A percentile compares a stretch with the other conserved stretches of the same genome.
These are phyloP conservation scores for Tinea trinotella DNA, from an alignment of 2,888 invertebrate genomes.

Conservation along the genomic window DNA sequence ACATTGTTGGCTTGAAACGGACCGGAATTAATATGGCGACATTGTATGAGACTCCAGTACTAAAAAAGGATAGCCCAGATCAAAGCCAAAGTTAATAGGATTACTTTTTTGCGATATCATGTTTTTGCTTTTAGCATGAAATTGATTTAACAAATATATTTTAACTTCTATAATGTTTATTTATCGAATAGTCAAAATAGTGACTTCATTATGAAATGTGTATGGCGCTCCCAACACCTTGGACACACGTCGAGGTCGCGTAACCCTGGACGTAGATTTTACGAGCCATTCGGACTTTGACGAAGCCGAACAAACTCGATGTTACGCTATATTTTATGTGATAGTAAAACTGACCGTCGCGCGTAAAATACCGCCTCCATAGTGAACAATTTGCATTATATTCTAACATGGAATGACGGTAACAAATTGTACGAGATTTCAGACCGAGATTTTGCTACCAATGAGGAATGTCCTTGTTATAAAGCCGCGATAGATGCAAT, in stretches of 20 bases:
- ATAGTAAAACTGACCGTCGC: conserved; percentile 23
- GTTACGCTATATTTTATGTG: conserved; percentile 23
- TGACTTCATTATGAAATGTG: background rate
- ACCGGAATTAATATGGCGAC: conserved; percentile 8
- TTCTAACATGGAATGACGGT: conserved; percentile 3
- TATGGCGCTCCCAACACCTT: conserved; percentile 26
- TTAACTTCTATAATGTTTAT: background rate
- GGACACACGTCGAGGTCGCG: conserved; percentile 23
- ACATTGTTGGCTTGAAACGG: background rate
- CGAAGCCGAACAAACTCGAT: conserved; percentile 10
- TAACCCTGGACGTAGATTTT: conserved; percentile 35
- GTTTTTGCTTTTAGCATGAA: background rate
- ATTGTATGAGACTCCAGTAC: background rate
- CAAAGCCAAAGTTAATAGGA: conserved; percentile 11
- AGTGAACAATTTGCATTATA: conserved; percentile 3
- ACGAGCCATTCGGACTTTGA: conserved; percentile 29
- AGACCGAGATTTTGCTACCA: background rate
- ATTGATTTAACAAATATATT: background rate
- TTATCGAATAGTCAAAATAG: background rate
- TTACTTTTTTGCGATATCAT: background rate
- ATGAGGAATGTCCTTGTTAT: conserved; percentile 2
- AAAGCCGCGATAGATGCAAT: conserved; percentile 9
- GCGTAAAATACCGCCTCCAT: conserved; percentile 10
- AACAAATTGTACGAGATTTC: conserved; percentile 4
- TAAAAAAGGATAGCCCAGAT: conserved; percentile 11